Conservation (phyloP, 1,140 invertebrate genomes). For the Stratiolaelaps scimitus region DNA sequence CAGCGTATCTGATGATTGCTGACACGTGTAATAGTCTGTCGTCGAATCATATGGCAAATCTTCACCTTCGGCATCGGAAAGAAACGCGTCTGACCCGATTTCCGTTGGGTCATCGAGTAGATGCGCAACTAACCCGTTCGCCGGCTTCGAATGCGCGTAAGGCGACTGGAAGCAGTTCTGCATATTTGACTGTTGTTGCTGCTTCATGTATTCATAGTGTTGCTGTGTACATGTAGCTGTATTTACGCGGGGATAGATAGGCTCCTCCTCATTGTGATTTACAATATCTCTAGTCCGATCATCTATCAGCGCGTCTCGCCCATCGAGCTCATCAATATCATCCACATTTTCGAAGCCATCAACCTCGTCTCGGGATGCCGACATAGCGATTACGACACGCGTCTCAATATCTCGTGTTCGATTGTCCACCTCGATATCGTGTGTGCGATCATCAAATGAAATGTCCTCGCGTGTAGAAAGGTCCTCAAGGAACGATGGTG, state of each 20-base stretch:
- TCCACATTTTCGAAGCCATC: too few species aligned
- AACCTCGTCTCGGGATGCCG: too few species aligned
- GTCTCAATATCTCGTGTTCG: too few species aligned
- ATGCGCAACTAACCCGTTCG: slow-evolving; percentile 8
- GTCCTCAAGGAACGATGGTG: slow-evolving; percentile 14
- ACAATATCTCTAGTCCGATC: slow-evolving; percentile 14
- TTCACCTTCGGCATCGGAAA: slow-evolving; percentile 21
- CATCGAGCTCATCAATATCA: too few species aligned
- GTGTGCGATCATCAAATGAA: slow-evolving; percentile 24
- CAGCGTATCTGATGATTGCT: slow-evolving; percentile 8
- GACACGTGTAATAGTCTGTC: slow-evolving; percentile 19
- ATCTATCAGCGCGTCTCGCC: too few species aligned
- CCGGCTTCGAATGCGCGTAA: not conserved
- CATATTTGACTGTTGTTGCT: not conserved
- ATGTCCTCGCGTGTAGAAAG: not conserved
- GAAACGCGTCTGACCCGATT: slow-evolving; percentile 25
- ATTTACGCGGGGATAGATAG: slow-evolving; percentile 16
- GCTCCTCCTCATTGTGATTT: slow-evolving; percentile 12
- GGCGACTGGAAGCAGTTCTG: too few species aligned
- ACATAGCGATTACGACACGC: too few species aligned
- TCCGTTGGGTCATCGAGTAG: slow-evolving; percentile 16
- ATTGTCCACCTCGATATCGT: slow-evolving; percentile 7
- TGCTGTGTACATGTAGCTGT: slow-evolving; percentile 6
- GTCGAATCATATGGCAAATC: slow-evolving; percentile 24
- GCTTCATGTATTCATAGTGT: too few species aligned